Conservation (phyloP, 2,888 invertebrate species). For the Iselma pallidipennis region DNA sequence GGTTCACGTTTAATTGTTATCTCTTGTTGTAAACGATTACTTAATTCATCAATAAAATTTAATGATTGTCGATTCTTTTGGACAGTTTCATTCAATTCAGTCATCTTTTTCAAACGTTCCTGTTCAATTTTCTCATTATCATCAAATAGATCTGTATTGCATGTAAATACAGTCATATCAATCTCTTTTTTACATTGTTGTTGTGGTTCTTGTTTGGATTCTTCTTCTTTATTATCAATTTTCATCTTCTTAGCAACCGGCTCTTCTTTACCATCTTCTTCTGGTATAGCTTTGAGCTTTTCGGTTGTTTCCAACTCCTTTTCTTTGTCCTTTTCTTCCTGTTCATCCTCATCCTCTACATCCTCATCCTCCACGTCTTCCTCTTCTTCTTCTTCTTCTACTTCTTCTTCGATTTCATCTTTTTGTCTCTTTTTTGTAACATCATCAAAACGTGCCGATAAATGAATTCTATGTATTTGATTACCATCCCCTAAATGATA, state of each 20-base stretch:
- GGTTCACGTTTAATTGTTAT: conserved; percentile 16
- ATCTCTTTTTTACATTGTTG: conserved; percentile 19
- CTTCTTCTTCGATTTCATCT: background rate
- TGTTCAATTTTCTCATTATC: conserved; percentile 57
- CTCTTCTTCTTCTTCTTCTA: background rate
- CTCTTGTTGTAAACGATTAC: conserved; percentile 36
- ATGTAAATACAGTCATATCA: conserved; percentile 46
- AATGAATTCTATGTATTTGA: conserved; percentile 50
- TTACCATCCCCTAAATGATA: conserved; percentile 61
- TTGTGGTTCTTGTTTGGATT: conserved; percentile 15
- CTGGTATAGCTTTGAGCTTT: too few species aligned
- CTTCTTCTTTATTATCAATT: conserved; percentile 19
- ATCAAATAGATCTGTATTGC: conserved; percentile 52
- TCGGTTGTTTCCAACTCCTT: conserved; percentile 35
- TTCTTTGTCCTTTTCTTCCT: conserved; percentile 29
- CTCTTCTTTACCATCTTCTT: too few species aligned
- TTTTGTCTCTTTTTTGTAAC: background rate
- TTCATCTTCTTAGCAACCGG: conserved; percentile 7
- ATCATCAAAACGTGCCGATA: conserved; percentile 37
- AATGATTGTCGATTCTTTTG: conserved; percentile 42
- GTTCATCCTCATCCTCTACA: conserved; percentile 3
- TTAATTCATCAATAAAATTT: conserved; percentile 46
- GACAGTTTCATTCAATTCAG: conserved; percentile 53
- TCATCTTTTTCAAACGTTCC: conserved; percentile 58
- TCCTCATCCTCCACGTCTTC: background rate